phyloP scores from a whole-genome alignment of 2,888 invertebrate species.

The Norana najaformis region DNA sequence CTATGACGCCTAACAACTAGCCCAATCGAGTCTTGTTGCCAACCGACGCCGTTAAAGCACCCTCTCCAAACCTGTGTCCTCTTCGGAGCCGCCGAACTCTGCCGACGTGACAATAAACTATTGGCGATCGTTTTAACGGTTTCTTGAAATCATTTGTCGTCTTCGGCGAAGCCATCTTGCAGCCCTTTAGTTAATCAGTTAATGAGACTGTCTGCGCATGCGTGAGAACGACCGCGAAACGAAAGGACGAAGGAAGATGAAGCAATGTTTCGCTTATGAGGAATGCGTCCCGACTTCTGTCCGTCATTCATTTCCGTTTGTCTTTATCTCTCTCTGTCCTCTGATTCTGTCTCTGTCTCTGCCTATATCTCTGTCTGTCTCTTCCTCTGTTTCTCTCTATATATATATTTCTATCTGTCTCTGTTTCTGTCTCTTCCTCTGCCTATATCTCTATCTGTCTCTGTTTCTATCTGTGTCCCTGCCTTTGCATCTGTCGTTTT shows the following conservation, averaged over 20 bases:
- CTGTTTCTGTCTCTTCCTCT: background rate
- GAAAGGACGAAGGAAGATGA: background rate
- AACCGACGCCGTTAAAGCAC: background rate
- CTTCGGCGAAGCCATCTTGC: background rate
- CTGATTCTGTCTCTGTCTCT: no score
- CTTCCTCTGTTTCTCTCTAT: background rate
- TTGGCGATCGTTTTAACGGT: background rate
- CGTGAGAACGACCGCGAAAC: background rate
- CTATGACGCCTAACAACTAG: background rate
- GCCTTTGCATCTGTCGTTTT: background rate
- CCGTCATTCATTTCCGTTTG: background rate
- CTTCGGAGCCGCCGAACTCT: background rate
- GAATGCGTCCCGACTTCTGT: background rate
- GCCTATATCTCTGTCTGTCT: no score
- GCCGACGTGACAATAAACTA: background rate
- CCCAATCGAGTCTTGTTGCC: background rate
- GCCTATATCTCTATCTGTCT: background rate
- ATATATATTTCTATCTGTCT: background rate
- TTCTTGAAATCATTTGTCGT: background rate
- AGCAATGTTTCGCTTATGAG: background rate
- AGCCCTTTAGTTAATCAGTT: background rate
- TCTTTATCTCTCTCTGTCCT: no score
- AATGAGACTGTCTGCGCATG: conserved; percentile 13
- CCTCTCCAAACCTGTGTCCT: background rate
- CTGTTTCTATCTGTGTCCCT: background rate